A percentile compares a stretch with the other conserved stretches of the same genome.
Evolutionary conservation across 2,113 vertebrate genomes (phyloP).

Genomic region (Chrysemys picta): DNA sequence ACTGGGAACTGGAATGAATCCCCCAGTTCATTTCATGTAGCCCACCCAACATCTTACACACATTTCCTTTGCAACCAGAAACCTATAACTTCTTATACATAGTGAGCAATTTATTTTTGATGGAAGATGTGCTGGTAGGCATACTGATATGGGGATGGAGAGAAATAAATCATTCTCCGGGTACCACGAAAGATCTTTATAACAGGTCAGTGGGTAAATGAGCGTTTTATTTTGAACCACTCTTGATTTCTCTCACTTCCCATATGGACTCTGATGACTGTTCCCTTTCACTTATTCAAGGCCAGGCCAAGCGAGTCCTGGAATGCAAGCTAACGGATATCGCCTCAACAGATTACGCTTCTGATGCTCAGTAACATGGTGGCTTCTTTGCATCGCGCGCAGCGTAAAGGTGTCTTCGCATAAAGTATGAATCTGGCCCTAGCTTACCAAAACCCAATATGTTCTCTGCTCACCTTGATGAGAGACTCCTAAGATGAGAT

Average conservation of each 20-base stretch:
- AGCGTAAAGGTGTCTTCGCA: neutral
- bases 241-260: neutral
- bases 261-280: neutral
- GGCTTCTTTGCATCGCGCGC: neutral
- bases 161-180: neutral
- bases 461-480: neutral
- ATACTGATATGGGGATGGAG: fast-evolving
- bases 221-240: neutral
- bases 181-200: fast-evolving
- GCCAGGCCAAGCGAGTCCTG: neutral
- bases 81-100: neutral
- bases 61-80: neutral
- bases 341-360: neutral
- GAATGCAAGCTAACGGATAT: neutral
- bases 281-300: neutral
- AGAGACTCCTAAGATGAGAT: neutral
- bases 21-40: neutral
- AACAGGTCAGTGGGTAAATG: neutral
- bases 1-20: neutral
- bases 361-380: neutral
- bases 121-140: fast-evolving
- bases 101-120: neutral
- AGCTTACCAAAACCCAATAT: neutral
- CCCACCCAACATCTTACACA: neutral
- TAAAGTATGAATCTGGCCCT: neutral